Percentiles rank a stretch among this genome's conserved stretches.
Conservation (phyloP, 2,797 vertebrate genomes). For the Astyanax mexicanus region DNA sequence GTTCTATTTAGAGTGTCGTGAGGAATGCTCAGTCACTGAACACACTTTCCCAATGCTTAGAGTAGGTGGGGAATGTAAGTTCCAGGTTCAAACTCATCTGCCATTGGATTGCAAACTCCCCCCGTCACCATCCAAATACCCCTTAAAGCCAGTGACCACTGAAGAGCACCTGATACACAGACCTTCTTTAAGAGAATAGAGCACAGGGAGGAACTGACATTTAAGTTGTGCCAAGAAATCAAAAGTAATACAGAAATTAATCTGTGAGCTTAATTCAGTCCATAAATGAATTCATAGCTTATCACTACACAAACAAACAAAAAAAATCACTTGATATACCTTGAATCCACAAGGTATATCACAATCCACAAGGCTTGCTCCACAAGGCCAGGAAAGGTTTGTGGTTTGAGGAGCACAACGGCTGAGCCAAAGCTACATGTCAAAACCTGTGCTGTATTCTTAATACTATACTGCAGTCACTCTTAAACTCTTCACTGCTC, state of each 20-base stretch:
- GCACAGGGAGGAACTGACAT: too few species aligned
- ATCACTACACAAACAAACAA: background rate
- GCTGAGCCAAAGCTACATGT: background rate
- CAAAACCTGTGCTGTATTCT: background rate
- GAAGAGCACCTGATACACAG: background rate
- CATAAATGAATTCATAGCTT: background rate
- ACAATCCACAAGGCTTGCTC: too few species aligned
- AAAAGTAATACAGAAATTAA: background rate
- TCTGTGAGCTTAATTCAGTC: background rate
- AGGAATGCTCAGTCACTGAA: background rate
- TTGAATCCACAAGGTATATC: background rate
- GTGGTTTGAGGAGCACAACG: background rate
- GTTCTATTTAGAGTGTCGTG: constrained; percentile 14
- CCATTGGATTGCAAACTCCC: constrained; percentile 33
- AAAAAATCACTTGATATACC: background rate
- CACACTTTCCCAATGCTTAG: background rate
- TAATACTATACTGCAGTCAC: background rate
- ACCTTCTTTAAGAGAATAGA: constrained; percentile 8
- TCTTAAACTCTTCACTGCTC: background rate
- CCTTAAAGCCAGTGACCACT: constrained; percentile 27
- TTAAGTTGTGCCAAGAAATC: background rate
- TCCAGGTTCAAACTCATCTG: constrained; percentile 41
- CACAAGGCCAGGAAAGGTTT: background rate
- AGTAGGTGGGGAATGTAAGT: background rate
- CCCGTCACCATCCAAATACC: constrained; percentile 16